Conservation (phyloP, 2,113 vertebrate genomes). For the Trachemys scripta region DNA sequence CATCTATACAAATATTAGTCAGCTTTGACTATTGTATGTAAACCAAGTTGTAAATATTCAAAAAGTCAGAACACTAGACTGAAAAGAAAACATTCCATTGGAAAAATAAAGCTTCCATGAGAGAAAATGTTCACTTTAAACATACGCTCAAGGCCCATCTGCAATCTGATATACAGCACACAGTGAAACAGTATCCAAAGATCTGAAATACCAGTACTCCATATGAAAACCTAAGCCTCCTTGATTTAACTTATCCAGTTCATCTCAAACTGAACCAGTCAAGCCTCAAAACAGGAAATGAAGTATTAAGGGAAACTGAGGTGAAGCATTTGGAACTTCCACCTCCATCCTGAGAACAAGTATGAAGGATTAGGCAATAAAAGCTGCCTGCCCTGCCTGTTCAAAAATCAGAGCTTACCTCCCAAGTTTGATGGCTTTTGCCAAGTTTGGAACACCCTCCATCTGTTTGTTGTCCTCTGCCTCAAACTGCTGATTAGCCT, state of each 20-base stretch:
- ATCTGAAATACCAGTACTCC: background rate
- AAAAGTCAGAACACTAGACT: background rate
- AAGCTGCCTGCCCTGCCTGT: slow-evolving; percentile 66
- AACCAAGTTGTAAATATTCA: background rate
- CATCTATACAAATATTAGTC: background rate
- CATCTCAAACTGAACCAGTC: background rate
- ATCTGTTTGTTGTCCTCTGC: slow-evolving; percentile 84
- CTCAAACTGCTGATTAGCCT: slow-evolving; percentile 85
- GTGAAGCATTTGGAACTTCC: background rate
- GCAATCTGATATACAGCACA: background rate
- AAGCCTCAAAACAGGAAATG: background rate
- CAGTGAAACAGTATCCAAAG: background rate
- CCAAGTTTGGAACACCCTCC: slow-evolving; percentile 85
- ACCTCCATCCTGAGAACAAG: background rate
- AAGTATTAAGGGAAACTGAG: background rate
- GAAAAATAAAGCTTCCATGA: background rate
- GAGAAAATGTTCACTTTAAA: background rate
- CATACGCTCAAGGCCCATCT: background rate
- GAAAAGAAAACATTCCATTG: background rate
- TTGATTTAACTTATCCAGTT: background rate
- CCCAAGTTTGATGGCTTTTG: slow-evolving; percentile 82
- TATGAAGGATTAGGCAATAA: background rate
- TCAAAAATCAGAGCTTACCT: slow-evolving; percentile 82
- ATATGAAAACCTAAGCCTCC: background rate
- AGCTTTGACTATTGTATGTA: background rate